Base-by-base conservation (phyloP, 2,797 vertebrate genomes). In the Mormyrus hasselquistii region DNA sequence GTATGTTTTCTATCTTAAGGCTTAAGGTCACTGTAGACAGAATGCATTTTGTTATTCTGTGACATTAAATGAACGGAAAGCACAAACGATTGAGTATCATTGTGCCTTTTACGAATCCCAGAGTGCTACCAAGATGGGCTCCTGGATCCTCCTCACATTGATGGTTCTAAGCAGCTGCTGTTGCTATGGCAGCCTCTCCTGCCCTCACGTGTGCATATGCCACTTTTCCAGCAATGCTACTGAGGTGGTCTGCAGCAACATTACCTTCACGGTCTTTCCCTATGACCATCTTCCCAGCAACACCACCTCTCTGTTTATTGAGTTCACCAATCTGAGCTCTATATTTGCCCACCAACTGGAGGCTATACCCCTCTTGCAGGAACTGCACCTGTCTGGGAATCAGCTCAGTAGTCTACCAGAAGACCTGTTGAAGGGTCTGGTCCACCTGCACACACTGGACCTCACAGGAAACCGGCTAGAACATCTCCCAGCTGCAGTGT, bases 251-350 rank as follows among this genome's bases (percentile, higher is more conserved):
- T 96, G 96, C 22, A 92, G 89, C 38, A 88, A 91, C 2, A 88
- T 91, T 62, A 90, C 93, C 52, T 88, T 96, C 86, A 91, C 90
- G 0, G 90, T 91, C 29, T 95, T 93, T 90, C 95, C 96, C 34
- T 87, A 91, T 0, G 90, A 92, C 25, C 86, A 79, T 76, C 93
- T 96, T 22, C 93, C 91, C 0, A 29, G 49, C 53, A 93, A 94
- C 92, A 95, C 94, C 89, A 94, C 92, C 47, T 16, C 92, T 83
- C 89, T 96, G 73, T 95, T 93, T 19, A 92, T 96, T 89, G 93
- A 94, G 91, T 93, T 91, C 91, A 95, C 95, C 55, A 95, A 95
- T 91, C 92, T 96, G 91, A 93, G 92, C 76, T 91, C 92, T 85
- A 89, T 96, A 88, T 90, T 93, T 0, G 94, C 94, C 86, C 44